A percentile compares a stretch with the other conserved stretches of the same genome.
Evolutionary conservation across 2,888 invertebrate species (phyloP).

Genomic region (Drosophila emarginata): DNA sequence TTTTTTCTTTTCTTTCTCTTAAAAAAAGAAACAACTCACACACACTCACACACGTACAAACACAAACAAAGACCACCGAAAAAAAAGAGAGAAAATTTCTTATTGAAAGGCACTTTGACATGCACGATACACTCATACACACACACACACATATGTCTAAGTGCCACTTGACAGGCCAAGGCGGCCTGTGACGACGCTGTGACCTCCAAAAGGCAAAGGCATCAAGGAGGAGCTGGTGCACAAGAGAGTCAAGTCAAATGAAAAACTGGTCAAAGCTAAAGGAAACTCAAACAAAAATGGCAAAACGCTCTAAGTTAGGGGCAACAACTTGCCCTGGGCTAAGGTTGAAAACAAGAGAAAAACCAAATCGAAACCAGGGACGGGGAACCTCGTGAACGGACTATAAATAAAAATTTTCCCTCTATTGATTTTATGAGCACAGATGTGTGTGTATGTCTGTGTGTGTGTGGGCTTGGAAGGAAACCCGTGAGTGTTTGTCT

Average conservation of each 20-base stretch:
- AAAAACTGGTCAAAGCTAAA: conserved; percentile 58
- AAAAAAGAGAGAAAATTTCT: conserved; percentile 41
- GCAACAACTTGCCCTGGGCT: conserved; percentile 42
- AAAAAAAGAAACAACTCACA: conserved; percentile 19
- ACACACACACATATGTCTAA: conserved; percentile 23
- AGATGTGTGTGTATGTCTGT: conserved; percentile 27
- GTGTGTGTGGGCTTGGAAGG: conserved; percentile 33
- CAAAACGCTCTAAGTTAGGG: conserved; percentile 46
- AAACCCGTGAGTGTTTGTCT: conserved; percentile 47
- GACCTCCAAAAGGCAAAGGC: conserved; percentile 57
- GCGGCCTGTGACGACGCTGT: conserved; percentile 49
- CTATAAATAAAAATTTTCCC: conserved; percentile 74
- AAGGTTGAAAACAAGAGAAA: conserved; percentile 22
- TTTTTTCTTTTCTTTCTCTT: conserved; percentile 51
- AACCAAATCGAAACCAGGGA: not conserved
- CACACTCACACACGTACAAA: not conserved
- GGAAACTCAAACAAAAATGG: conserved; percentile 70
- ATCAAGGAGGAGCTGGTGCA: conserved; percentile 48
- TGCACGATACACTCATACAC: conserved; percentile 48
- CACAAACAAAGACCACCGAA: conserved; percentile 3
- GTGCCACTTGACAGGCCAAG: conserved; percentile 66
- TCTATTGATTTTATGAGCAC: conserved; percentile 60
- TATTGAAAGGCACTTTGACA: conserved; percentile 71
- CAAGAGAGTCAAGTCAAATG: conserved; percentile 77
- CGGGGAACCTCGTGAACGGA: conserved; percentile 42